Conservation (phyloP, 1,140 invertebrate genomes). For the Contarinia nasturtii region DNA sequence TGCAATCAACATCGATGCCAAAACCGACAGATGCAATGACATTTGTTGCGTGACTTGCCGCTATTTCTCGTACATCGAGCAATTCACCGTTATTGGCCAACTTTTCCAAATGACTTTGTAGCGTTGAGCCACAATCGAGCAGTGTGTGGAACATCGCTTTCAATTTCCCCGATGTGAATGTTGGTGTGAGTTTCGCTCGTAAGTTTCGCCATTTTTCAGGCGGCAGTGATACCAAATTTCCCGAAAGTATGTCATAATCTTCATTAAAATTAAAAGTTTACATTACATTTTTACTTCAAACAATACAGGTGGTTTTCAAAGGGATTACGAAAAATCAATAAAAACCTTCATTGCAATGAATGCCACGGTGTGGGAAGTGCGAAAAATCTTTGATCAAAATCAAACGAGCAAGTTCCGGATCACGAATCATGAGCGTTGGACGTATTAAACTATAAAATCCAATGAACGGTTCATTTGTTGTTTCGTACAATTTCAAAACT, state of each 20-base stretch:
- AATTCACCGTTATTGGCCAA: conserved; percentile 11
- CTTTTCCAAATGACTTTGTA: conserved; percentile 3
- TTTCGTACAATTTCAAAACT: conserved; percentile 4
- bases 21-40: conserved; percentile 25
- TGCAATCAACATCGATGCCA: conserved; percentile 9
- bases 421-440: conserved; percentile 12
- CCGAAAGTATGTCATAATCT: conserved; percentile 19
- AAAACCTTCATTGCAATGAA: conserved; percentile 10
- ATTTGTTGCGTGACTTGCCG: conserved; percentile 24
- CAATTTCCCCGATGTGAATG: conserved; percentile 17
- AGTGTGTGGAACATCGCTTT: conserved; percentile 26
- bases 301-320: too few relatives aligned
- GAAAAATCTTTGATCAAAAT: conserved; percentile 26
- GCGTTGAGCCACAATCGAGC: conserved; percentile 13
- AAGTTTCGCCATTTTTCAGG: conserved; percentile 29
- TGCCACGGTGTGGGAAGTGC: conserved; percentile 13
- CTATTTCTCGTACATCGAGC: too few relatives aligned
- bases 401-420: conserved; percentile 23
- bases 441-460: conserved; percentile 13
- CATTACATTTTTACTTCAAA: too few relatives aligned
- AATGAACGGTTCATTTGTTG: conserved; percentile 6
- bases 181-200: conserved; percentile 24
- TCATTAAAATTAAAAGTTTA: too few relatives aligned
- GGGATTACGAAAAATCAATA: too few relatives aligned
- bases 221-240: conserved; percentile 24